Conservation (phyloP, 23 tunicate species). For the Diplosoma virens region DNA sequence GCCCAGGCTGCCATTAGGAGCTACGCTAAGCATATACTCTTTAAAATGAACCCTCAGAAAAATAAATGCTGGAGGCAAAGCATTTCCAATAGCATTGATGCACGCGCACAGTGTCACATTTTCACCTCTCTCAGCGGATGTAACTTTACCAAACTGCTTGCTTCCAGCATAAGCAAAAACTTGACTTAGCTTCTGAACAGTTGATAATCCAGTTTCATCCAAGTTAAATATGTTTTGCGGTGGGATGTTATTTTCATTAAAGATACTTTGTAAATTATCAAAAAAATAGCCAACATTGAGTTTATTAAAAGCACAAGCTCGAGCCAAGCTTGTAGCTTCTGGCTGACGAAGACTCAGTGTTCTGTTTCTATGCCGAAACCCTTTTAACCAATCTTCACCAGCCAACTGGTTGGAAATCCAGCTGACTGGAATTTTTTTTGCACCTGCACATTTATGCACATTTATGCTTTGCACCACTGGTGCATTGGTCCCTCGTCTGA, state of each 20-base stretch:
- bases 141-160: constrained; percentile 35
- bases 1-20: constrained; percentile 47
- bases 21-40: neutral
- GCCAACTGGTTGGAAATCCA: constrained; percentile 16
- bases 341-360: constrained; percentile 2
- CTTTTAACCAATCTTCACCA: constrained; percentile 41
- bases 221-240: constrained; percentile 35
- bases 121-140: constrained; percentile 37
- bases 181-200: constrained; percentile 19
- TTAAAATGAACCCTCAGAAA: constrained; percentile 39
- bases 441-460: no score
- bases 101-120: constrained; percentile 36
- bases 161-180: constrained; percentile 15
- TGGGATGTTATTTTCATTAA: neutral
- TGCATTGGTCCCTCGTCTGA: no score
- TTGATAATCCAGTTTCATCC: constrained; percentile 44
- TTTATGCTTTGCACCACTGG: no score
- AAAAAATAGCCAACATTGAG: constrained; percentile 30
- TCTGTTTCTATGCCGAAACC: no score
- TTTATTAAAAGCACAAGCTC: constrained; percentile 27
- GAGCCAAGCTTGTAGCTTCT: constrained; percentile 37
- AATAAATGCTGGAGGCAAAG: constrained; percentile 35
- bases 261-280: constrained; percentile 3
- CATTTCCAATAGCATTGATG: constrained; percentile 30
- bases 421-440: neutral